Evolutionary conservation across 2,888 invertebrate species (phyloP).

Genomic region (Thecophora atra): DNA sequence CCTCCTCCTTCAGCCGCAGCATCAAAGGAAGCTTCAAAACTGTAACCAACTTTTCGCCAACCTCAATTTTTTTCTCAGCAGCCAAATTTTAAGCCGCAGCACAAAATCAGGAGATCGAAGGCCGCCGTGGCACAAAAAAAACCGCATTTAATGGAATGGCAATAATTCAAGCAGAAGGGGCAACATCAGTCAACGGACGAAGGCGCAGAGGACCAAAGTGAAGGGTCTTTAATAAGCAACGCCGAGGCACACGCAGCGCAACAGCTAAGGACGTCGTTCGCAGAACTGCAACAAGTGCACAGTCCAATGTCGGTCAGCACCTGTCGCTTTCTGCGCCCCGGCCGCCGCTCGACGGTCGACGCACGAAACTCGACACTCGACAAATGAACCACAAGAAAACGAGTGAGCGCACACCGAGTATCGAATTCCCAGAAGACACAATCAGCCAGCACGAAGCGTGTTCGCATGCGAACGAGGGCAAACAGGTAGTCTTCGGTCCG

Average conservation of each 20-base stretch:
- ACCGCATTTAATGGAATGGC: slow-evolving; percentile 10
- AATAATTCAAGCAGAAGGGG: not conserved
- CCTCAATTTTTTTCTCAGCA: not conserved
- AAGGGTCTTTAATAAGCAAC: slow-evolving; percentile 13
- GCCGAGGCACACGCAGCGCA: not conserved
- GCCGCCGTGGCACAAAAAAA: slow-evolving; percentile 3
- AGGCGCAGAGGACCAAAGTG: slow-evolving; percentile 8
- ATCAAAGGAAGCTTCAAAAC: not conserved
- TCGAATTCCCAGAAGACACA: slow-evolving; percentile 23
- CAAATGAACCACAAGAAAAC: slow-evolving; percentile 6
- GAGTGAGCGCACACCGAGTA: slow-evolving; percentile 2
- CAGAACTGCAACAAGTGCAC: slow-evolving; percentile 29
- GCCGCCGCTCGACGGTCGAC: not conserved
- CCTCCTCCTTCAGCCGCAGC: slow-evolving; percentile 26
- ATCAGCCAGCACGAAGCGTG: slow-evolving; percentile 4
- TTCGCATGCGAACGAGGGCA: slow-evolving; percentile 9
- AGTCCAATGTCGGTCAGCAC: not conserved
- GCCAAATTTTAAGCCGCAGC: not conserved
- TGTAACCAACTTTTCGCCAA: too few species aligned
- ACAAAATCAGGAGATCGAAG: not conserved
- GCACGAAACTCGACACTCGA: slow-evolving; percentile 17
- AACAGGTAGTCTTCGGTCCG: slow-evolving; percentile 24
- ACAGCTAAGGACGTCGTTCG: slow-evolving; percentile 1
- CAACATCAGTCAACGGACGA: not conserved
- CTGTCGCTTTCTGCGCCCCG: slow-evolving; percentile 14